Evolutionary conservation across 2,888 invertebrate genomes (phyloP), one percentile per base, ranked within the genome.

Genomic region (Spodoptera picta): DNA sequence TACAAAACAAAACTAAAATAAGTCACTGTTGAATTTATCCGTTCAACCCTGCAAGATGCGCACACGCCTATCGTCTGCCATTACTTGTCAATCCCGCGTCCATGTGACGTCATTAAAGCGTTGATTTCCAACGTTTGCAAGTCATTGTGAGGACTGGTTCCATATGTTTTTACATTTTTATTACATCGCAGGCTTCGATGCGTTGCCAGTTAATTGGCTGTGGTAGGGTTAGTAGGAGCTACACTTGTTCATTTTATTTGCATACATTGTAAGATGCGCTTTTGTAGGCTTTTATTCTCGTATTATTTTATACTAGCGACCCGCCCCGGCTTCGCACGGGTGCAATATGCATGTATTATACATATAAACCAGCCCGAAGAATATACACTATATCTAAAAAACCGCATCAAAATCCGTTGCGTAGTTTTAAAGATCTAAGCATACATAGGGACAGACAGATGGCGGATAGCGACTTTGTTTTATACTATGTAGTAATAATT

Each of bases 81-180:
- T 58, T 57, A 73, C 73, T 77, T 70, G 77, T 77, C 79, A 77
- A 79, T 75, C 76, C 57, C 48, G 67, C 50, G 66, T 77, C 64
- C 65, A 66, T 61, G 70, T 77, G 79, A 76, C 76, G 77, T 79
- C 76, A 73, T 55, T 70, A 69, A 75, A 71, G 73, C 76, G 70
- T 73, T 76, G 77, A 65, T 71, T 71, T 69, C 60, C 65, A 71
- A 64, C 73, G 48, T 65, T 58, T 48, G 73, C 73, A 49, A 56
- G 59, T 72, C 64, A 72, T 75, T 70, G 70, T 66, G 62, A 56
- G 27, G 56, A 75, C 70, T 59, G 59, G 62, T 59, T 61, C 57
- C 55, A 48, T 55, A 51, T 50, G 31, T 68, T 66, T 65, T 59
- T 57, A 46, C 44, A 69, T 72, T 27, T 69, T 79, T 78, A 71